phyloP scores from a whole-genome alignment of 2,797 vertebrate genomes.

The Rhincodon typus region DNA sequence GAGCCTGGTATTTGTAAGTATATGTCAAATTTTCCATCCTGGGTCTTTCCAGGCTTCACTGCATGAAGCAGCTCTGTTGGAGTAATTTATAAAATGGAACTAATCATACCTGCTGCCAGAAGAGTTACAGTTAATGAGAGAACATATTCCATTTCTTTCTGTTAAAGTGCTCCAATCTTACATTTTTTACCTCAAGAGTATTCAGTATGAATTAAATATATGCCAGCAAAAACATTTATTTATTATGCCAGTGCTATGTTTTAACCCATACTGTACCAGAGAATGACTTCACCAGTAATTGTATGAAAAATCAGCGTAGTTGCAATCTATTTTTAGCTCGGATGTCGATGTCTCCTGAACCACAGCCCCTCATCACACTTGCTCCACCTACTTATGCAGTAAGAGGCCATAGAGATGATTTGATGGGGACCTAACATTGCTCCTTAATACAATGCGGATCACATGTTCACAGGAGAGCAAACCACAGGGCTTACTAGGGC shows the following conservation, averaged over 20 bases:
- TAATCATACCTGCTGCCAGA: background rate
- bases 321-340: background rate
- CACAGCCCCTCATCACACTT: background rate
- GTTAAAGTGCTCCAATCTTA: background rate
- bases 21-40: slow-evolving; percentile 7
- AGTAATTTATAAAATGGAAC: slow-evolving; percentile 20
- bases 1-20: background rate
- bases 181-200: background rate
- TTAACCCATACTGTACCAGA: background rate
- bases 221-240: background rate
- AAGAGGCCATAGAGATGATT: background rate
- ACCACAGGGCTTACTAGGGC: background rate
- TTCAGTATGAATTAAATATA: background rate
- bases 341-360: background rate
- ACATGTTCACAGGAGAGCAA: background rate
- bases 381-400: background rate
- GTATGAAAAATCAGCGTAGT: background rate
- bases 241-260: background rate
- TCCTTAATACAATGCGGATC: background rate
- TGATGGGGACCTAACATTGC: background rate
- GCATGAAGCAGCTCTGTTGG: background rate
- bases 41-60: background rate
- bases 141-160: background rate
- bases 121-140: background rate
- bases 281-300: background rate